Conservation (phyloP, 1,140 invertebrate genomes). For the Watersipora subatra region DNA sequence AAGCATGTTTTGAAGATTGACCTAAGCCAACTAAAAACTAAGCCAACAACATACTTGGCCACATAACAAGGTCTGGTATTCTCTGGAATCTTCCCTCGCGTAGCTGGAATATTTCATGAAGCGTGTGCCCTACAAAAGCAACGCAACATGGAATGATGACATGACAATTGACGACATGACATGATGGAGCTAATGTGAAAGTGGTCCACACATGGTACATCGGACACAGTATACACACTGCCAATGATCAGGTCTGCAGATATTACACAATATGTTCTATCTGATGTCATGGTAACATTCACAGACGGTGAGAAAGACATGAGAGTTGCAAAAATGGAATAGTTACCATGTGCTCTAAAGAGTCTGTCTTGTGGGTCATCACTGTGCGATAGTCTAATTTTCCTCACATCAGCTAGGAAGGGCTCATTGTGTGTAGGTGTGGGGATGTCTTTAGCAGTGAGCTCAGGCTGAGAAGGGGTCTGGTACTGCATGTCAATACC, state of each 20-base stretch:
- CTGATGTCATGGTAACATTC: no score
- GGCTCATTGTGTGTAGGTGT: conserved; percentile 40
- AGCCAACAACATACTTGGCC: conserved; percentile 52
- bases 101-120: conserved; percentile 73
- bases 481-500: conserved; percentile 48
- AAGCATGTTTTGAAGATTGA: no score
- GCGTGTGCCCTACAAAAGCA: conserved; percentile 50
- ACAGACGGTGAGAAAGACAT: no score
- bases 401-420: conserved; percentile 50
- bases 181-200: no score
- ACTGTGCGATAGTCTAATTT: conserved; percentile 56
- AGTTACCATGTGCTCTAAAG: conserved; percentile 65
- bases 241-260: no score
- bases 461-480: conserved; percentile 36
- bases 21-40: no score
- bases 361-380: conserved; percentile 67
- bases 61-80: conserved; percentile 84
- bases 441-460: conserved; percentile 36
- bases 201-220: no score
- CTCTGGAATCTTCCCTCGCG: conserved; percentile 57
- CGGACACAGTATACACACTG: no score
- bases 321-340: no score
- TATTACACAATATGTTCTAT: no score
- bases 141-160: conserved; percentile 5
- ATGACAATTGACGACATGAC: no score